These are phyloP conservation scores for Drosophila recens DNA, from an alignment of 2,888 invertebrate species.

Conservation along the genomic window DNA sequence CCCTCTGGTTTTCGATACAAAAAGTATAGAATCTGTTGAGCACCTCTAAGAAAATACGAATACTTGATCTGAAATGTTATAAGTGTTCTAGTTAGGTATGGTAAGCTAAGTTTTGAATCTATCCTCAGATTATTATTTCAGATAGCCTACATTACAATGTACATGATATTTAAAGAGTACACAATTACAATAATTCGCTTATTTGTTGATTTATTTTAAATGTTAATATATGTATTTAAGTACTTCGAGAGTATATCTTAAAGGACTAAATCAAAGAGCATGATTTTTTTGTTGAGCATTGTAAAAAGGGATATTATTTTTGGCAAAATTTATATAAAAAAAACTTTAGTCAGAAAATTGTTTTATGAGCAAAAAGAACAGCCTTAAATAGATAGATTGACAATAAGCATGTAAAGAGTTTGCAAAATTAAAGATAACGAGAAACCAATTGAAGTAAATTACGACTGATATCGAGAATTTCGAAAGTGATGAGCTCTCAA, in stretches of 20 bases:
- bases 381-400: not conserved
- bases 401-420: not conserved
- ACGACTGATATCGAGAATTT: constrained; percentile 3
- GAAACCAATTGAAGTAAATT: not conserved
- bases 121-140: too few relatives aligned
- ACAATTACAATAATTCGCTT: too few relatives aligned
- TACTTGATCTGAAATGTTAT: too few relatives aligned
- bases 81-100: too few relatives aligned
- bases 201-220: too few relatives aligned
- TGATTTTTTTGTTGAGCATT: not conserved
- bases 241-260: not conserved
- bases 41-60: too few relatives aligned
- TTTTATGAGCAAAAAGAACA: not conserved
- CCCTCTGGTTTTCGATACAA: too few relatives aligned
- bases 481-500: constrained; percentile 21
- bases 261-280: not conserved
- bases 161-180: too few relatives aligned
- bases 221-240: too few relatives aligned
- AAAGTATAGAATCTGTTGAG: too few relatives aligned
- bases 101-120: too few relatives aligned
- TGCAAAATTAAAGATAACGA: not conserved
- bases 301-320: not conserved
- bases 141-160: too few relatives aligned
- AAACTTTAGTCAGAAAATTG: not conserved
- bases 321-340: not conserved